Evolutionary conservation across 92 coral and sea anemone species (phyloP), one percentile per base, ranked within the genome.

Genomic region (Epizoanthus illoricatus): DNA sequence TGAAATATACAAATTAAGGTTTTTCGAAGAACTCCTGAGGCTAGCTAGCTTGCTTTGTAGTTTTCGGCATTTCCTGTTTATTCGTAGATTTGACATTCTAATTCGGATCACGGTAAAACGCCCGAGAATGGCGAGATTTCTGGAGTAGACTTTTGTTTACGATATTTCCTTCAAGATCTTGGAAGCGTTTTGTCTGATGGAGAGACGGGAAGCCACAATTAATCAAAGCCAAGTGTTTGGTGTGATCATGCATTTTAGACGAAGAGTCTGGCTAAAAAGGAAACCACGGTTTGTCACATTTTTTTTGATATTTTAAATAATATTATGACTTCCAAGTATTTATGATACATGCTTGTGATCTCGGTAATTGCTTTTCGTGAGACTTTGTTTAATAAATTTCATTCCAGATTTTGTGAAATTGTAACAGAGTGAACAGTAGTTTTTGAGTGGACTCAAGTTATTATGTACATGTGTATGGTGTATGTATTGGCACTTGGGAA

Each of bases 1-100:
- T 78, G 70, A 78, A 42, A 42, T 62, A 19, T 42, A 63, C 65
- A 13, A 41, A 43, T 63, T 19, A 43, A 61, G 65, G 40, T 40
- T 40, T 9, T 17, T 76, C 54, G 70, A 76, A 63, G 33, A 15
- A 45, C 19, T 62, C 82, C 82, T 16, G 71, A 63, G 82, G 82
- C 82, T 11, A 62, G 82, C 82, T 19, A 62, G 47, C 15, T 63
- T 58, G 33, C 52, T 75, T 60, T 75, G 69, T 23, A 9, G 33
- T 49, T 43, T 78, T 67, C 54, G 59, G 71, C 71, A 59, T 63
- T 78, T 78, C 82, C 82, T 78, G 82, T 78, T 78, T 75, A 42
- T 76, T 8, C 9, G 13, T 58, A 42, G 42, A 39, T 45, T 63
- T 62, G 82, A 62, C 82, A 21, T 78, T 62, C 65, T 78, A 42